Base-by-base conservation (phyloP, 2,888 invertebrate species). In the Xanthorhoe spadicearia region DNA sequence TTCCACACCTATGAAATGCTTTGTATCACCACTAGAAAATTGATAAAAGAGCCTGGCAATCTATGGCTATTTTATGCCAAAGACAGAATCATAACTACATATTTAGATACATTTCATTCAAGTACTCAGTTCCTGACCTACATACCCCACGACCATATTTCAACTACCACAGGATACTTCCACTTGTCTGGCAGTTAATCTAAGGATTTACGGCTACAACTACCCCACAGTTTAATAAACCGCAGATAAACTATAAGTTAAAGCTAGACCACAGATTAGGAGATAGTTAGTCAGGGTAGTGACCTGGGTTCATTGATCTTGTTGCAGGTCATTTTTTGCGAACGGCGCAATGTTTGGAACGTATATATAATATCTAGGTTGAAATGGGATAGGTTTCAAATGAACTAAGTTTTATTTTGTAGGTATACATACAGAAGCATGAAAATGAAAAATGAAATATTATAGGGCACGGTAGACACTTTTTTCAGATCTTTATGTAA, bases 251-350 rank as follows among this genome's bases (percentile, higher is more conserved):
- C 10, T 0, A 58, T 13, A 15, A 66, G 61, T 57, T 43, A 43
- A 32, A 51, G 32, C 17, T 32, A 53, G 19, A 56, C 15, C 61
- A 57, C 18, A 69, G 68, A 64, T 70, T 58, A 71, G 53, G 35
- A 32, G 10, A 23, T 38, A 52, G 56, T 62, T 50, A 19, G 55
- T 46, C n/a, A 28, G 51, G 46, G 51, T 63, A 68, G 56, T 68
- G 67, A 64, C 61, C 69, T 43, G 18, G 59, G 56, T 58, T 72
- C 68, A 51, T 53, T 74, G 61, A 73, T 66, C 71, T 68, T 17
- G 35, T 8, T 38, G 32, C 38, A 23, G 64, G 55, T 60, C 61
- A 60, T 66, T 74, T 74, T 74, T 72, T 71, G 67, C 71, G 32
- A 64, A 43, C 53, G 71, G 62, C 65, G 69, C 48, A 48, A 9